These are phyloP conservation scores for Orthosia gracilis DNA, from an alignment of 2,888 invertebrate genomes.

Conservation along the genomic window DNA sequence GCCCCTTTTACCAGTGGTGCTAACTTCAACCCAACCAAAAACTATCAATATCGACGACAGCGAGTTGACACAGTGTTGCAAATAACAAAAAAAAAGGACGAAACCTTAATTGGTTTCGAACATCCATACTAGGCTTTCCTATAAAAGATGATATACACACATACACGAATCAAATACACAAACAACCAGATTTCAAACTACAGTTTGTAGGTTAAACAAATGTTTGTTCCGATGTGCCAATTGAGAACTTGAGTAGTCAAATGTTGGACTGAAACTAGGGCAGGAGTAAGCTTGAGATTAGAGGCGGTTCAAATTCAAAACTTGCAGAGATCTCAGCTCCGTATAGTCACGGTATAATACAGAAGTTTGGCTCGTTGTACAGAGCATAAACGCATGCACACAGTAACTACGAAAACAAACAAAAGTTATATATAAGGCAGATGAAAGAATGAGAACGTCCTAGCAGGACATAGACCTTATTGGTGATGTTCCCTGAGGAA, in stretches of 20 bases:
- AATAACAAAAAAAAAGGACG: no score
- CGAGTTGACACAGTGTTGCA: no score
- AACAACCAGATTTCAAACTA: constrained; percentile 16
- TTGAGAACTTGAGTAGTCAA: constrained; percentile 43
- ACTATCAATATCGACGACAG: no score
- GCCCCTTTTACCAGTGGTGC: no score
- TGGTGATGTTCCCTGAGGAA: no score
- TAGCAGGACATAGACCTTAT: no score
- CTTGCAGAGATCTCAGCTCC: constrained; percentile 17
- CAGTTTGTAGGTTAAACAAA: constrained; percentile 40
- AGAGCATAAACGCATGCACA: not conserved
- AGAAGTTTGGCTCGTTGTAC: not conserved
- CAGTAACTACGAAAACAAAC: no score
- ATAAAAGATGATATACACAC: not conserved
- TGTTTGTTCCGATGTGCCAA: constrained; percentile 38
- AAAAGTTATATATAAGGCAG: no score
- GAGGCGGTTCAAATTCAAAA: constrained; percentile 28
- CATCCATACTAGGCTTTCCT: not conserved
- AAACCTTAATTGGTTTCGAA: no score
- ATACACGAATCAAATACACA: constrained; percentile 23
- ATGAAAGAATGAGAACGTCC: no score
- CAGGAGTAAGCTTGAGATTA: constrained; percentile 39
- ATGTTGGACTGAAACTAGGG: constrained; percentile 27
- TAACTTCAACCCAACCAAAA: no score
- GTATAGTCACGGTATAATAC: not conserved